These are phyloP conservation scores for Pelobates fuscus DNA, from an alignment of 2,113 vertebrate genomes.

Conservation along the genomic window DNA sequence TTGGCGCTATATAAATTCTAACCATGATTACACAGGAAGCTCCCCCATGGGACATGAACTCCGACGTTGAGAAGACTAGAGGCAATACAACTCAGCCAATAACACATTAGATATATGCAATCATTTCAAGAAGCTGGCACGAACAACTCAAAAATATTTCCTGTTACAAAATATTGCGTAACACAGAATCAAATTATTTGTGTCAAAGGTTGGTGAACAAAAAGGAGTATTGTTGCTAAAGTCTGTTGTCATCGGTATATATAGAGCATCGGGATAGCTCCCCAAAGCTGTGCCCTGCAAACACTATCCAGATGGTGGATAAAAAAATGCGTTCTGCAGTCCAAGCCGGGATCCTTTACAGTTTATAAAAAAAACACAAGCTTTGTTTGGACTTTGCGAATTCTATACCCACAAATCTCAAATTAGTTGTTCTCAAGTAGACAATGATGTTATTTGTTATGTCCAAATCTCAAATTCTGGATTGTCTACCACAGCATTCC, in stretches of 20 bases:
- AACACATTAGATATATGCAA: slow-evolving; percentile 49
- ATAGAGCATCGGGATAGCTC: slow-evolving; percentile 46
- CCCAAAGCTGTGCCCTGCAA: slow-evolving; percentile 46
- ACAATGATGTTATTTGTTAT: slow-evolving; percentile 29
- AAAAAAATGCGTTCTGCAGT: slow-evolving; percentile 35
- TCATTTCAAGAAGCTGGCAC: slow-evolving; percentile 45
- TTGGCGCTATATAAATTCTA: too few relatives aligned
- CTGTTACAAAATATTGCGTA: slow-evolving; percentile 51
- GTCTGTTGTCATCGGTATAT: slow-evolving; percentile 49
- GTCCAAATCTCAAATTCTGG: slow-evolving; percentile 8
- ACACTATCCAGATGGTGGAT: slow-evolving; percentile 49
- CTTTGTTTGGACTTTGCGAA: slow-evolving; percentile 30
- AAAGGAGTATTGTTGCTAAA: slow-evolving; percentile 38
- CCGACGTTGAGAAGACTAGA: slow-evolving; percentile 35
- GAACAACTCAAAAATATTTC: slow-evolving; percentile 46
- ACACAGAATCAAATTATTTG: slow-evolving; percentile 48
- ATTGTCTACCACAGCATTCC: slow-evolving; percentile 27
- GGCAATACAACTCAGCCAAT: slow-evolving; percentile 36
- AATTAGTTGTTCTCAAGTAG: slow-evolving; percentile 19
- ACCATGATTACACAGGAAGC: slow-evolving; percentile 31
- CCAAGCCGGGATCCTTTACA: slow-evolving; percentile 38
- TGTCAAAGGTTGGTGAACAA: slow-evolving; percentile 51
- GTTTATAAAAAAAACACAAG: slow-evolving; percentile 28
- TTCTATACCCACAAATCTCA: slow-evolving; percentile 27
- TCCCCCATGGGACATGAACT: slow-evolving; percentile 14